Evolutionary conservation across 2,113 vertebrate genomes (phyloP).

Genomic region (Pseudorectes ferrugineus): DNA sequence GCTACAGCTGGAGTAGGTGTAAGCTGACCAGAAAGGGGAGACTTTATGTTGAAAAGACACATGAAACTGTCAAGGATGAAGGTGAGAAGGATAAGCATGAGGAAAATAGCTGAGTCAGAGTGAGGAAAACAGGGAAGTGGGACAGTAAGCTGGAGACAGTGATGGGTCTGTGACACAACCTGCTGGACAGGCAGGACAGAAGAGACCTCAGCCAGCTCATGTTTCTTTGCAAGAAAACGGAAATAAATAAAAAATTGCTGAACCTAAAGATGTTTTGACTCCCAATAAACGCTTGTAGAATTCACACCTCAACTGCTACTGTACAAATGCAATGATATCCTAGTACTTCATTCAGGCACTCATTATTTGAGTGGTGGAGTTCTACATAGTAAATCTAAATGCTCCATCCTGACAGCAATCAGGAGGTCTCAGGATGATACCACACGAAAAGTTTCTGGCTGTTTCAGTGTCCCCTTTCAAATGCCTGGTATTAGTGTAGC

Average conservation of each 20-base stretch:
- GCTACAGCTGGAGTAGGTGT: rapidly evolving
- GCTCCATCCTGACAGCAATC: not conserved
- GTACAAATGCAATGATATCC: not conserved
- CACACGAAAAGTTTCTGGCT: not conserved
- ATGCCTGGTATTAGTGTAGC: not conserved
- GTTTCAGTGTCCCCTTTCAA: not conserved
- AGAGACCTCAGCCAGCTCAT: not conserved
- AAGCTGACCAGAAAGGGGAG: not conserved
- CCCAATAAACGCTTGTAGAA: not conserved
- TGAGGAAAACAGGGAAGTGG: not conserved
- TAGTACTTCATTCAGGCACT: not conserved
- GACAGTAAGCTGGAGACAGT: not conserved
- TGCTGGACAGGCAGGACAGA: not conserved
- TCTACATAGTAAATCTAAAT: not conserved
- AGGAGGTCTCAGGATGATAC: not conserved
- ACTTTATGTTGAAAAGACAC: not conserved
- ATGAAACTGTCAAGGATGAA: not conserved
- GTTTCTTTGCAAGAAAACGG: not conserved
- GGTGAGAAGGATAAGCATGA: not conserved
- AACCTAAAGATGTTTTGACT: not conserved
- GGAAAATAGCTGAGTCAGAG: not conserved
- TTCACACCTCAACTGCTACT: not conserved
- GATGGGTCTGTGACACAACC: not conserved
- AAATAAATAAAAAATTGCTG: not conserved
- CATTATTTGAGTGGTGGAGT: not conserved